Conservation (phyloP, 2,797 vertebrate genomes). For the Bucorvus abyssinicus region DNA sequence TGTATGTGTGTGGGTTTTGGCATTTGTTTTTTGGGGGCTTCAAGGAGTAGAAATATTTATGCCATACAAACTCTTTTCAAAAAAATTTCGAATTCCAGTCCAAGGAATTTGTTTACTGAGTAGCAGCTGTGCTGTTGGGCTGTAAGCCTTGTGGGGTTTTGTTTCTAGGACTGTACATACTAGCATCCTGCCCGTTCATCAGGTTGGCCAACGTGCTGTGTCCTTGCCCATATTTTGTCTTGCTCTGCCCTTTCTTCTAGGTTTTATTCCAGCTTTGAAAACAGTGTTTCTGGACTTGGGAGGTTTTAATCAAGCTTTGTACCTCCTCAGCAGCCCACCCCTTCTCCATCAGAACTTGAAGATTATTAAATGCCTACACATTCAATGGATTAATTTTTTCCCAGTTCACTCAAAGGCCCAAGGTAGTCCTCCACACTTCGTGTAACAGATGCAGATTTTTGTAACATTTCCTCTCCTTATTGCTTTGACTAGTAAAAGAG, state of each 20-base stretch:
- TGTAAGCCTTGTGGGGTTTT: not conserved
- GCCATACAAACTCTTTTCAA: not conserved
- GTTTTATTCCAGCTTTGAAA: not conserved
- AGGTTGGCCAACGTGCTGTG: not conserved
- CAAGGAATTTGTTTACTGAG: not conserved
- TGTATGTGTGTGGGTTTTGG: not conserved
- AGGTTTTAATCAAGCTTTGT: not conserved
- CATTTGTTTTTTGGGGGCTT: not conserved
- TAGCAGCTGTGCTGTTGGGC: not conserved
- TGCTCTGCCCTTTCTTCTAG: not conserved
- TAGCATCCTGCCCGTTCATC: not conserved
- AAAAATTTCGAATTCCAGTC: not conserved
- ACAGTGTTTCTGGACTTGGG: not conserved
- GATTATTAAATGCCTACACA: not conserved
- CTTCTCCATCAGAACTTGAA: not conserved
- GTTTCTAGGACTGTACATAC: not conserved
- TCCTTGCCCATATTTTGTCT: not conserved
- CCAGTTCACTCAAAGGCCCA: not conserved
- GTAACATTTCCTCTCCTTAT: not conserved
- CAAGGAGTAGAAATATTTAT: not conserved
- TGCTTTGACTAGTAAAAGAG: not conserved
- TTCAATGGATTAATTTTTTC: not conserved
- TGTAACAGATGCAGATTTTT: not conserved
- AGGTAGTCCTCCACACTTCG: not conserved
- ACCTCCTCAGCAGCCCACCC: not conserved